Evolutionary conservation across 2,797 vertebrate species (phyloP), one percentile per base, ranked within the genome.

Genomic region (Danio kyathit): DNA sequence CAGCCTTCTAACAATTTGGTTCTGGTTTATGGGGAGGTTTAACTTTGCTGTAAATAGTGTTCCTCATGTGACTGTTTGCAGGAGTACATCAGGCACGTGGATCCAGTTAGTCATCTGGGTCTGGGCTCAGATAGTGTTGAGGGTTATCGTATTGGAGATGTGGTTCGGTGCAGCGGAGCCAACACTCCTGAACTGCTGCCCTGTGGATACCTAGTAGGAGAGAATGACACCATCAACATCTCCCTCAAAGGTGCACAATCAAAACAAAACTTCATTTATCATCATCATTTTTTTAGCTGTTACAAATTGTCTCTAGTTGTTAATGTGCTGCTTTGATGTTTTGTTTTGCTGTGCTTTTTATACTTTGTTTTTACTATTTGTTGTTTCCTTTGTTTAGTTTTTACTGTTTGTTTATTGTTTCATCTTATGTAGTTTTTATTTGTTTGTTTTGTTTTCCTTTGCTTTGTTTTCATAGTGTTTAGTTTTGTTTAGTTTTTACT

Each of bases 151-250:
- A 98, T 99, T 0, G 97, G 97, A 0, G 97, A 99, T 5, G 91
- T 99, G 87, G 93, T 93, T 19, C 95, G 97, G 3, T 91, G 88
- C 43, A 90, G 90, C 0, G 83, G 90, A 0, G 93, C 95, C 0
- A 94, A 94, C 74, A 96, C 95, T 0, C 98, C 98, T 0, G 98
- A 99, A 87, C 94, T 99, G 59, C 93, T 99, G 84, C 98, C 97
- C 78, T 99, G 97, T 7, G 98, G 97, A 40, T 99, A 99, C 87
- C 93, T 99, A 17, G 97, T 99, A n/a, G 98, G 98, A 7, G 97
- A 99, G 87, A 98, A 95, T 89, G 96, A 96, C 81, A 97, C 95
- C 63, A 98, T 99, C 92, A 95, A 95, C 9, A 96, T 99, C 83
- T 91, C 91, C 1, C 88, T 99, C 83, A 98, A 94, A 96, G 97